Percentiles rank a stretch among this genome's conserved stretches.
Conservation (phyloP, 2,113 vertebrate species). For the Tretioscincus oriximinensis region DNA sequence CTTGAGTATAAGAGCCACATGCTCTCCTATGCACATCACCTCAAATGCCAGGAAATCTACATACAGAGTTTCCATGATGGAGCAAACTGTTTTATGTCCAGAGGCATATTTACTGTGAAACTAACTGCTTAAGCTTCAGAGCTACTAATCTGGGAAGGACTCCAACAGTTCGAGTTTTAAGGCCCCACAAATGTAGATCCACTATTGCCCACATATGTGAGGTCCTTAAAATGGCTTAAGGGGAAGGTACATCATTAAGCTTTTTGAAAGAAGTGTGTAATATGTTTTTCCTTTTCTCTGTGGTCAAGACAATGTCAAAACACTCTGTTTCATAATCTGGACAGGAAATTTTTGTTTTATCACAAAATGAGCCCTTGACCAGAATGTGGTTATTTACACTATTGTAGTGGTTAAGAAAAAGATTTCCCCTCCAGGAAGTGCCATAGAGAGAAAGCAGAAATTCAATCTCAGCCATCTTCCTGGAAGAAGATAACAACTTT, state of each 20-base stretch:
- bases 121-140: too few species aligned
- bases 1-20: too few species aligned
- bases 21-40: too few species aligned
- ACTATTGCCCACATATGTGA: neutral
- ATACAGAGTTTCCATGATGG: neutral
- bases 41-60: too few species aligned
- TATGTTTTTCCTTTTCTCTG: neutral
- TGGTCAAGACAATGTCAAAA: neutral
- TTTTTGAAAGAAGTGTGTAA: neutral
- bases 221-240: neutral
- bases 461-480: too few species aligned
- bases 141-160: too few species aligned
- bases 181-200: too few species aligned
- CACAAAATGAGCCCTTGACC: constrained; percentile 17
- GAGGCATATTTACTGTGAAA: too few species aligned
- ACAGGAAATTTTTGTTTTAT: constrained; percentile 9
- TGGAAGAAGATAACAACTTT: neutral
- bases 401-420: neutral
- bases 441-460: too few species aligned
- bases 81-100: neutral
- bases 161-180: too few species aligned
- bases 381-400: constrained; percentile 1
- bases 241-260: neutral
- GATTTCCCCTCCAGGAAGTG: neutral
- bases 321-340: constrained; percentile 3